Evolutionary conservation across 1,140 invertebrate species (phyloP).

Genomic region (Zaprionus kolodkinae): DNA sequence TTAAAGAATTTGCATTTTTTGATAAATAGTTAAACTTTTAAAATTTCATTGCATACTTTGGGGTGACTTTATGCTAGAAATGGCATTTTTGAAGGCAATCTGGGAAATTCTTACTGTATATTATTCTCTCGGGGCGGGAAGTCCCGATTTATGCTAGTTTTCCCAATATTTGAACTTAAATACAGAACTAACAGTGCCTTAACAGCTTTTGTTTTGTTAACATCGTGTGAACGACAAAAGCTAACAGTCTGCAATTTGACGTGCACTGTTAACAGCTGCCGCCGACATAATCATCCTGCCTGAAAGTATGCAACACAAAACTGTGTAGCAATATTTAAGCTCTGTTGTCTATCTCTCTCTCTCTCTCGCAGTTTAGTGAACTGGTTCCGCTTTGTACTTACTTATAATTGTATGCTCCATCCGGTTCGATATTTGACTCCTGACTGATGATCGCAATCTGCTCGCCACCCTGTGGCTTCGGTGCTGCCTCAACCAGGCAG

Average conservation of each 20-base stretch:
- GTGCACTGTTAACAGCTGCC: background rate
- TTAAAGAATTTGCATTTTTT: background rate
- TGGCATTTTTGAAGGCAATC: too few relatives aligned
- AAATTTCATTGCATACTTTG: too few relatives aligned
- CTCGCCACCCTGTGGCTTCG: slow-evolving; percentile 85
- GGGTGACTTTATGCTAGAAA: background rate
- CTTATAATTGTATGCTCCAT: slow-evolving; percentile 88
- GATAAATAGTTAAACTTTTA: background rate
- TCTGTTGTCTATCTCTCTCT: too few relatives aligned
- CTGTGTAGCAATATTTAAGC: background rate
- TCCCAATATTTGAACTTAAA: too few relatives aligned
- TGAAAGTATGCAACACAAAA: slow-evolving; percentile 48
- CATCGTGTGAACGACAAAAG: background rate
- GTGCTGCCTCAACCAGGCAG: slow-evolving; percentile 79
- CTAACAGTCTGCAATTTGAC: background rate
- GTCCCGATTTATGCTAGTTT: too few relatives aligned
- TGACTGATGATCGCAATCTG: slow-evolving; percentile 88
- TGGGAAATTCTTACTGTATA: too few relatives aligned
- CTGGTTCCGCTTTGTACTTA: slow-evolving; percentile 48
- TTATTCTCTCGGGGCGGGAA: too few relatives aligned
- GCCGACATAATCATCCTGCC: slow-evolving; percentile 7
- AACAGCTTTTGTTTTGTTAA: background rate
- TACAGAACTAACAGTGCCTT: too few relatives aligned
- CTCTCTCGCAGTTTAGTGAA: background rate
- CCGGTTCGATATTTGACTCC: slow-evolving; percentile 87